phyloP scores from a whole-genome alignment of 2,888 invertebrate genomes.

The Oxycera nigricornis region DNA sequence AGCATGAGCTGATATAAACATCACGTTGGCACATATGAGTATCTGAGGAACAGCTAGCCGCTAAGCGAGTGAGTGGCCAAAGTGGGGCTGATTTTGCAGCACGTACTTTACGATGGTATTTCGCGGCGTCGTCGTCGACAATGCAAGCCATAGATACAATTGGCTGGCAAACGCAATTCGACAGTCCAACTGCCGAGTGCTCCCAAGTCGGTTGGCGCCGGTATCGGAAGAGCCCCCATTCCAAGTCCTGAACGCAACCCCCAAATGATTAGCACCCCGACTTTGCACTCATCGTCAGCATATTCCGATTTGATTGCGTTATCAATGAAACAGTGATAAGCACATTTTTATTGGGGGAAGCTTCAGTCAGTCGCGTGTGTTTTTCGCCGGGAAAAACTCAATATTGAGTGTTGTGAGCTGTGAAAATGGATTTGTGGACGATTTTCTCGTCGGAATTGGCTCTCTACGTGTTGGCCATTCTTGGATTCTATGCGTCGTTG shows the following conservation, averaged over 20 bases:
- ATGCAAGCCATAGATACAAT: not conserved
- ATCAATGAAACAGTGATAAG: slow-evolving; percentile 14
- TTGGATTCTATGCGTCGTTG: slow-evolving; percentile 65
- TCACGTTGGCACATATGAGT: too few species aligned
- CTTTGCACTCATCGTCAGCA: not conserved
- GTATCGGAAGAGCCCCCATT: not conserved
- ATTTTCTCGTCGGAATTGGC: slow-evolving; percentile 3
- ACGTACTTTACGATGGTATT: slow-evolving; percentile 9
- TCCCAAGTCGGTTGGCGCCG: not conserved
- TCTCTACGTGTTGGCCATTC: slow-evolving; percentile 57
- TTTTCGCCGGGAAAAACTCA: not conserved
- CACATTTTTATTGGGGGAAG: not conserved
- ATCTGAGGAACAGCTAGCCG: too few species aligned
- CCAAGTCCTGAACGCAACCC: not conserved
- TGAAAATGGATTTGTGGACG: slow-evolving; percentile 25
- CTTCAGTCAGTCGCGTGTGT: not conserved
- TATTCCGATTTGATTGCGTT: not conserved
- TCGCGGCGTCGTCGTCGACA: not conserved
- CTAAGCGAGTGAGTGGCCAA: too few species aligned
- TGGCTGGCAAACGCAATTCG: not conserved
- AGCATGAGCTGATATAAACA: too few species aligned
- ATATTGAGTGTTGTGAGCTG: too few species aligned
- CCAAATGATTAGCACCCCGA: not conserved
- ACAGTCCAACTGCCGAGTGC: not conserved
- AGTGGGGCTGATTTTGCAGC: slow-evolving; percentile 10